These are phyloP conservation scores for Spondyliosoma cantharus DNA, from an alignment of 2,797 vertebrate species.

Conservation along the genomic window DNA sequence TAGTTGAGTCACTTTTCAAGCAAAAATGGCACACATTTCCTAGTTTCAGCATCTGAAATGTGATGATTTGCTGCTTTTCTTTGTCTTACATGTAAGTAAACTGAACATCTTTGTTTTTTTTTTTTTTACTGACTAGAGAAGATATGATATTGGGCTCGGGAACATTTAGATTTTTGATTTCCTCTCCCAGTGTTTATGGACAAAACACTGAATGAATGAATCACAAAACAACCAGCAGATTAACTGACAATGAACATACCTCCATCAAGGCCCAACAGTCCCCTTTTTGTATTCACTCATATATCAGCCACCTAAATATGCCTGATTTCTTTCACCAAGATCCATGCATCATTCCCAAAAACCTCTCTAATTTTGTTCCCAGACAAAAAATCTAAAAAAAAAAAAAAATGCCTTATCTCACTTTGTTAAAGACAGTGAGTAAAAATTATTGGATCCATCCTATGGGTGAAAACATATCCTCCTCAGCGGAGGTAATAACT, in stretches of 20 bases:
- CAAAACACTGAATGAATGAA: not conserved
- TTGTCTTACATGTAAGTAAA: slow-evolving; percentile 7
- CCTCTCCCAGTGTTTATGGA: not conserved
- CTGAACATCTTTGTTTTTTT: not conserved
- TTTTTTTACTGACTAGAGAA: not conserved
- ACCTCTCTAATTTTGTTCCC: too few species aligned
- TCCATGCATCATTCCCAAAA: too few species aligned
- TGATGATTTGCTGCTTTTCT: slow-evolving; percentile 8
- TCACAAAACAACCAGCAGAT: not conserved
- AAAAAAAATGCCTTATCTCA: too few species aligned
- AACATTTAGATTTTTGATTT: not conserved
- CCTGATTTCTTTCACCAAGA: too few species aligned
- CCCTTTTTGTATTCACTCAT: too few species aligned
- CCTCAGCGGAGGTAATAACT: not conserved
- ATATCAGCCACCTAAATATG: too few species aligned
- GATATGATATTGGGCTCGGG: not conserved
- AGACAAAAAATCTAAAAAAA: too few species aligned
- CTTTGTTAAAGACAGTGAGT: too few species aligned
- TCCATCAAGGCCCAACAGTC: too few species aligned
- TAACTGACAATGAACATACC: not conserved
- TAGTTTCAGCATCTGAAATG: not conserved
- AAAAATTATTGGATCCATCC: too few species aligned
- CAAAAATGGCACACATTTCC: not conserved
- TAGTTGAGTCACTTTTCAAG: not conserved
- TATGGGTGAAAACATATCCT: too few species aligned